phyloP scores from a whole-genome alignment of 2,113 vertebrate genomes.

The Raja brachyura region DNA sequence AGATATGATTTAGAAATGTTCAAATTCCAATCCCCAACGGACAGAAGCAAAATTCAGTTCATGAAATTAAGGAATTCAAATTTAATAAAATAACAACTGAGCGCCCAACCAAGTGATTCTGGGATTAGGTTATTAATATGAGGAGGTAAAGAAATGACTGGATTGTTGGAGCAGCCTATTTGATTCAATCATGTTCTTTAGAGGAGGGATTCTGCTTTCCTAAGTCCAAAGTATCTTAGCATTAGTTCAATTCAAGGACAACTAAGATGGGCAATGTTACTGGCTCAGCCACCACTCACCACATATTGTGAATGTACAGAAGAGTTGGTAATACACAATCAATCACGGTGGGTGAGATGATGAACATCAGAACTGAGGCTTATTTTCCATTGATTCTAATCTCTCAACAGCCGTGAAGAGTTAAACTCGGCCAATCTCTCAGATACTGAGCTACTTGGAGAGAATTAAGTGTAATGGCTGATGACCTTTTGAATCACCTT shows the following conservation, averaged over 20 bases:
- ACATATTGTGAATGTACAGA: neutral
- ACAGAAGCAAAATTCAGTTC: too few relatives aligned
- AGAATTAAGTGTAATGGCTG: slow-evolving; percentile 69
- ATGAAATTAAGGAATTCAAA: too few relatives aligned
- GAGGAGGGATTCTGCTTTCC: neutral
- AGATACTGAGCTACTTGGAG: slow-evolving; percentile 69
- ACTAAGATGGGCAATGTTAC: neutral
- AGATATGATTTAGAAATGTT: too few relatives aligned
- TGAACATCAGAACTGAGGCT: too few relatives aligned
- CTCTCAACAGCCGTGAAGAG: slow-evolving; percentile 67
- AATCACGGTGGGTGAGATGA: too few relatives aligned
- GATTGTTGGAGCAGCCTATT: neutral
- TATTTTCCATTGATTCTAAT: neutral
- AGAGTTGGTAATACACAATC: too few relatives aligned
- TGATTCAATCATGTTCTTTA: neutral
- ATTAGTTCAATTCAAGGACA: neutral
- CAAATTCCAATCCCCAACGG: too few relatives aligned
- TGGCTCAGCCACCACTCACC: neutral
- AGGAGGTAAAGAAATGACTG: neutral
- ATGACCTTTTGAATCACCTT: slow-evolving; percentile 68
- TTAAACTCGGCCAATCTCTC: slow-evolving; percentile 57
- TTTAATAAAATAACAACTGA: too few relatives aligned
- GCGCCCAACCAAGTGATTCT: neutral
- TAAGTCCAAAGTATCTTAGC: neutral
- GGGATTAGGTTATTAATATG: neutral